Conservation (phyloP, 2,888 invertebrate species). For the Eretmocerus hayati region DNA sequence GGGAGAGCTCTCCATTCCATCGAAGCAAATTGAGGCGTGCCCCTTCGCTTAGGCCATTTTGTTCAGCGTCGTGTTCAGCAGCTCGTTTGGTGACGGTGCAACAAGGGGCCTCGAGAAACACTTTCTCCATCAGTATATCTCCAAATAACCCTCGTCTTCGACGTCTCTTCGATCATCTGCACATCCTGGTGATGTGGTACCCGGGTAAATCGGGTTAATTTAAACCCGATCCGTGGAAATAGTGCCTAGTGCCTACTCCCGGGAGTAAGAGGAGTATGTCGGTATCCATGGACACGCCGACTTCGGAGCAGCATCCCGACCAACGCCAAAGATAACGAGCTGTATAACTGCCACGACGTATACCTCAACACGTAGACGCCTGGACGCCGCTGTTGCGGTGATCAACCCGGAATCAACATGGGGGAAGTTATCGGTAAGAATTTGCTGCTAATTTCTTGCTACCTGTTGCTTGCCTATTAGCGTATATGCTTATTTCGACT, state of each 20-base stretch:
- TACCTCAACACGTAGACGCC: too few relatives aligned
- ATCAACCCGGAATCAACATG: constrained; percentile 16
- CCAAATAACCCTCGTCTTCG: neutral
- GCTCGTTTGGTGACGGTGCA: constrained; percentile 32
- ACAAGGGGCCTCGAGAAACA: constrained; percentile 31
- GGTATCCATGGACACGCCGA: too few relatives aligned
- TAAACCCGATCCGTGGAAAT: too few relatives aligned
- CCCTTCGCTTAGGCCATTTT: constrained; percentile 43
- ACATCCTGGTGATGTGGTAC: too few relatives aligned
- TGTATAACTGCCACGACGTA: too few relatives aligned
- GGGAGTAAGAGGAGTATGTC: too few relatives aligned
- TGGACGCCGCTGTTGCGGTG: neutral
- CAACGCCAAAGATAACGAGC: too few relatives aligned
- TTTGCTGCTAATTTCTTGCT: constrained; percentile 15
- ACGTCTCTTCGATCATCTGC: neutral
- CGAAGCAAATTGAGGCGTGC: constrained; percentile 29
- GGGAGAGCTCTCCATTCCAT: too few relatives aligned
- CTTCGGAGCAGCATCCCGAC: too few relatives aligned
- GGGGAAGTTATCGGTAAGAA: constrained; percentile 23
- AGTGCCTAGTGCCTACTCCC: too few relatives aligned
- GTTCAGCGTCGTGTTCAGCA: constrained; percentile 30
- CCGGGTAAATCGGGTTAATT: too few relatives aligned
- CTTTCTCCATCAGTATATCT: neutral
- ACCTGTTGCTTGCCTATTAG: constrained; percentile 1
- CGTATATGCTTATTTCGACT: neutral